These are phyloP conservation scores for Tautogolabrus adspersus DNA, from an alignment of 2,113 vertebrate species.

Conservation along the genomic window DNA sequence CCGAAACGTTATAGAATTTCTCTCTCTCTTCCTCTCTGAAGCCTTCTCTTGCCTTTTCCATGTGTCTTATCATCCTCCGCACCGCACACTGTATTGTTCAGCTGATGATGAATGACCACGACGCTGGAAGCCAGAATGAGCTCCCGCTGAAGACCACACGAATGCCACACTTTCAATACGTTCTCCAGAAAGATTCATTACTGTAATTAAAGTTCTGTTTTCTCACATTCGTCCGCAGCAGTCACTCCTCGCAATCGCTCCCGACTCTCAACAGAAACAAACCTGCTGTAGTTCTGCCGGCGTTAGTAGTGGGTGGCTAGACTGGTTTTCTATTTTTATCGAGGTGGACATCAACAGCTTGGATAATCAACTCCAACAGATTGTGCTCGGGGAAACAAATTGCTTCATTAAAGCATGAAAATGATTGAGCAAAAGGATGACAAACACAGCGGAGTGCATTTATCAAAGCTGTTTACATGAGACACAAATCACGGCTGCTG, in stretches of 20 bases:
- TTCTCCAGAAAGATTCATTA: conserved; percentile 83
- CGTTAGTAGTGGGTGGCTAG: conserved; percentile 60
- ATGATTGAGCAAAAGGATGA: conserved; percentile 84
- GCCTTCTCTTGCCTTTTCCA: conserved; percentile 22
- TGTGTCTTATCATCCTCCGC: conserved; percentile 68
- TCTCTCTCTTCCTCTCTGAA: neutral
- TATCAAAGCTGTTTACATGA: conserved; percentile 82
- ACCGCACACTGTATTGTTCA: conserved; percentile 67
- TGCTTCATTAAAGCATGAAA: conserved; percentile 85
- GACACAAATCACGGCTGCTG: conserved; percentile 70
- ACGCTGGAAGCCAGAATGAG: conserved; percentile 67
- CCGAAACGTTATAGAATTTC: conserved; percentile 18
- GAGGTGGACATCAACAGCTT: conserved; percentile 81
- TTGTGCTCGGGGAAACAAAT: conserved; percentile 83
- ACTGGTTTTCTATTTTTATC: conserved; percentile 78
- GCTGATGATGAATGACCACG: conserved; percentile 74
- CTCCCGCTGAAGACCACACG: conserved; percentile 67
- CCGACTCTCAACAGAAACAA: conserved; percentile 49
- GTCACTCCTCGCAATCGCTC: conserved; percentile 52
- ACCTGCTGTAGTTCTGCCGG: conserved; percentile 37
- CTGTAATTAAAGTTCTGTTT: conserved; percentile 80
- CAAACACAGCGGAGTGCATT: conserved; percentile 79
- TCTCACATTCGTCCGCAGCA: conserved; percentile 65
- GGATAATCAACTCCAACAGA: conserved; percentile 84
- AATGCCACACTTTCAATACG: conserved; percentile 74